Evolutionary conservation across 2,888 invertebrate genomes (phyloP).

Genomic region (Lingula anatina): DNA sequence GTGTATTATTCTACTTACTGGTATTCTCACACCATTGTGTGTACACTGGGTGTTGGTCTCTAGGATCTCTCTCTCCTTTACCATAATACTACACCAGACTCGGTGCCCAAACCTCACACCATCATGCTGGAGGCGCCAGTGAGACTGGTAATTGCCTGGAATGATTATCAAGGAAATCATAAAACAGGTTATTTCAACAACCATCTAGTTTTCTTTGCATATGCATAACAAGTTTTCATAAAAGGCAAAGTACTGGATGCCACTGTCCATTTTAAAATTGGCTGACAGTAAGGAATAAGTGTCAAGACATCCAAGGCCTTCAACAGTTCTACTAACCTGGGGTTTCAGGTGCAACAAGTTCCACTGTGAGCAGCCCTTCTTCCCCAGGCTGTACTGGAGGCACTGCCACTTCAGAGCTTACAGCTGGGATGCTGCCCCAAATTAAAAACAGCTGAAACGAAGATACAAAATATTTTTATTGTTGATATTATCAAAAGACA

Average conservation of each 20-base stretch:
- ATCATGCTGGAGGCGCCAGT: slow-evolving; percentile 44
- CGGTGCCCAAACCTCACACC: slow-evolving; percentile 44
- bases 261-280: too few species aligned
- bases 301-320: background rate
- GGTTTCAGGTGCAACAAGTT: slow-evolving; percentile 33
- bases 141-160: slow-evolving; percentile 40
- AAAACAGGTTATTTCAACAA: too few species aligned
- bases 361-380: slow-evolving; percentile 35
- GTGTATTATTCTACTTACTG: too few species aligned
- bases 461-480: background rate
- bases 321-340: slow-evolving; percentile 30
- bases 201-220: too few species aligned
- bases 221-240: too few species aligned
- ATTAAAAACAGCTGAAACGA: slow-evolving; percentile 21
- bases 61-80: slow-evolving; percentile 23
- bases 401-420: slow-evolving; percentile 23
- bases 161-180: too few species aligned
- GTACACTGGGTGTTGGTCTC: too few species aligned
- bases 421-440: slow-evolving; percentile 27
- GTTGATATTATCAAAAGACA: too few species aligned
- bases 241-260: too few species aligned
- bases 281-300: too few species aligned
- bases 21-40: too few species aligned
- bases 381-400: slow-evolving; percentile 37
- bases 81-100: slow-evolving; percentile 45